These are phyloP conservation scores for Sinohyriopsis cumingii DNA, from an alignment of 2,888 invertebrate genomes.

Conservation along the genomic window DNA sequence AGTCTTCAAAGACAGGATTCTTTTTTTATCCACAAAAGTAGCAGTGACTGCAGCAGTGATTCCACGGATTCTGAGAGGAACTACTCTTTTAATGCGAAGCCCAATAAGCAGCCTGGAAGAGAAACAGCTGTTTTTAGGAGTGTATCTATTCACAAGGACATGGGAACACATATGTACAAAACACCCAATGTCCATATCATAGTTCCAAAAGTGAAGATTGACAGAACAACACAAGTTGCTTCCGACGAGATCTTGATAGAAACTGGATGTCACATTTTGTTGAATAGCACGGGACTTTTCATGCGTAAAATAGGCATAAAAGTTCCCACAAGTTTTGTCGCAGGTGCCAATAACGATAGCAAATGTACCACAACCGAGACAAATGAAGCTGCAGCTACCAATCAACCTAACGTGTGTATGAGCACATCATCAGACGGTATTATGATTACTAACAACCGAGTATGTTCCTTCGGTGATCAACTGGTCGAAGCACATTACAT, in stretches of 20 bases:
- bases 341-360: too few species aligned
- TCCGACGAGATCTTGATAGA: constrained; percentile 42
- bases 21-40: constrained; percentile 16
- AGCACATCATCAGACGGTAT: too few species aligned
- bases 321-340: constrained; percentile 1
- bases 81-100: too few species aligned
- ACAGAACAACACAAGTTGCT: constrained; percentile 37
- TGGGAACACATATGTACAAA: neutral
- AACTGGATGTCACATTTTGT: constrained; percentile 41
- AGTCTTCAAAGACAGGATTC: constrained; percentile 15
- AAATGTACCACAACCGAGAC: neutral
- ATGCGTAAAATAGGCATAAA: constrained; percentile 22
- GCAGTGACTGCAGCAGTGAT: constrained; percentile 15
- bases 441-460: too few species aligned
- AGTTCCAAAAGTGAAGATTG: constrained; percentile 30
- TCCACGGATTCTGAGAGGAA: constrained; percentile 11
- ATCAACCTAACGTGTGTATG: too few species aligned
- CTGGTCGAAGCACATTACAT: too few species aligned
- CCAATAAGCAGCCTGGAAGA: neutral
- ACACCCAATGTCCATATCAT: constrained; percentile 18
- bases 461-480: too few species aligned
- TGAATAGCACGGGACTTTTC: constrained; percentile 1
- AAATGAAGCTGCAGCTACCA: too few species aligned
- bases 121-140: constrained; percentile 14
- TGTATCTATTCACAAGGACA: constrained; percentile 12